Evolutionary conservation across 2,888 invertebrate genomes (phyloP), one percentile per base, ranked within the genome.

Genomic region (Gari tellinella): DNA sequence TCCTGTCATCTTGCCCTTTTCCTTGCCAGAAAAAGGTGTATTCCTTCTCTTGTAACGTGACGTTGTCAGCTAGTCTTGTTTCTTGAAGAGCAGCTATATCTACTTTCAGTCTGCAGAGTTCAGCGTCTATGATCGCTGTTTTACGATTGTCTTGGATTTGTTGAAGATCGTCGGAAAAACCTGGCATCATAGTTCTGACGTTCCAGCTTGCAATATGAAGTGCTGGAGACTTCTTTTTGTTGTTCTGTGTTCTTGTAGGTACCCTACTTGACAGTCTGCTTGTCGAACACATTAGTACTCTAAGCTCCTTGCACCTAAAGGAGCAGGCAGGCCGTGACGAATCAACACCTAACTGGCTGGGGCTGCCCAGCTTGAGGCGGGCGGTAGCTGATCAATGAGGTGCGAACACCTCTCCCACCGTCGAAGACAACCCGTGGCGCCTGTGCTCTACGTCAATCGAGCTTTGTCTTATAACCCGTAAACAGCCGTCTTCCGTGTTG

Each of bases 371-470:
- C n/a, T n/a, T n/a, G n/a, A n/a, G n/a, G n/a, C n/a, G n/a, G n/a
- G n/a, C n/a, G n/a, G n/a, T n/a, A n/a, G n/a, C n/a, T n/a, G n/a
- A n/a, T n/a, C n/a, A n/a, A n/a, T n/a, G n/a, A n/a, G n/a, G n/a
- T n/a, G n/a, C n/a, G n/a, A n/a, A n/a, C n/a, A n/a, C n/a, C 17
- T 26, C 58, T 58, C 46, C 58, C 31, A 45, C 45, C 46, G 31
- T 46, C 46, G n/a, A 46, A 21, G 41, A 25, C 52, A 60, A 26
- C 52, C 52, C 45, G 26, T 52, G 67, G 67, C 58, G 55, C n/a
- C 43, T 7, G n/a, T 17, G 17, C 25, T 40, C 46, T 40, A n/a
- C 26, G 21, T 25, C 56, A 49, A 56, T 49, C 41, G 49, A 49
- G 56, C 40, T 15, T 15, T 56, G 49, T 31, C 49, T 56, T 48